These are phyloP conservation scores for Lagopus muta DNA, from an alignment of 2,113 vertebrate species.

Conservation along the genomic window DNA sequence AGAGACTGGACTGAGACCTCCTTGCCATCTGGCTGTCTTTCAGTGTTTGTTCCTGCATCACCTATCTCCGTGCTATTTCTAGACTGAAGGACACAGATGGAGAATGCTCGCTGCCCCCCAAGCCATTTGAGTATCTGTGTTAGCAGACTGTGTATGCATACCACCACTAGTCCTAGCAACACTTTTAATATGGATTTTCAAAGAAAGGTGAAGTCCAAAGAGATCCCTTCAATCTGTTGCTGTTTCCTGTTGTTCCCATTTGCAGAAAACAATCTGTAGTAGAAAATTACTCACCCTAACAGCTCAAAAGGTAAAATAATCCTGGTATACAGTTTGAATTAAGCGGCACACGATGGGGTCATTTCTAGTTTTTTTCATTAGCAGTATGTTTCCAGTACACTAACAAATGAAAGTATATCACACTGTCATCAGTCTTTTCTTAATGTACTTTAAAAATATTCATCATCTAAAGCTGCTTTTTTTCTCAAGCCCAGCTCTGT, in stretches of 20 bases:
- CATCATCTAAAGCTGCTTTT: not conserved
- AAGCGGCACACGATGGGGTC: not conserved
- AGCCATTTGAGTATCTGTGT: not conserved
- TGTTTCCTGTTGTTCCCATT: not conserved
- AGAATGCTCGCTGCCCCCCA: not conserved
- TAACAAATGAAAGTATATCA: conserved; percentile 11
- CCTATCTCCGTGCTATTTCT: conserved; percentile 41
- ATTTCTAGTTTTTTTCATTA: not conserved
- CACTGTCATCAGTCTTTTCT: conserved; percentile 4
- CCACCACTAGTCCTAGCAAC: not conserved
- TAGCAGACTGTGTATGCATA: accelerated
- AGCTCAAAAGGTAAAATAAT: not conserved
- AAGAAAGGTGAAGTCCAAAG: not conserved
- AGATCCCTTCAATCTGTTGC: not conserved
- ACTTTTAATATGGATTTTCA: not conserved
- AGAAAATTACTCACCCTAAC: not conserved
- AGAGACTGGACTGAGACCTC: not conserved
- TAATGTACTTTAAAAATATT: conserved; percentile 16
- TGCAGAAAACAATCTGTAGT: not conserved
- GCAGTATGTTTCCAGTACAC: not conserved
- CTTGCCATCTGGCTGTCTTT: conserved; percentile 32
- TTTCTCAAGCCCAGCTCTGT: not conserved
- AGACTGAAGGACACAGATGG: not conserved
- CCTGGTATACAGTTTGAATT: not conserved
- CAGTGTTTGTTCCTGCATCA: not conserved